These are phyloP conservation scores for Drosophila percnosoma DNA, from an alignment of 2,888 invertebrate genomes.

Conservation along the genomic window DNA sequence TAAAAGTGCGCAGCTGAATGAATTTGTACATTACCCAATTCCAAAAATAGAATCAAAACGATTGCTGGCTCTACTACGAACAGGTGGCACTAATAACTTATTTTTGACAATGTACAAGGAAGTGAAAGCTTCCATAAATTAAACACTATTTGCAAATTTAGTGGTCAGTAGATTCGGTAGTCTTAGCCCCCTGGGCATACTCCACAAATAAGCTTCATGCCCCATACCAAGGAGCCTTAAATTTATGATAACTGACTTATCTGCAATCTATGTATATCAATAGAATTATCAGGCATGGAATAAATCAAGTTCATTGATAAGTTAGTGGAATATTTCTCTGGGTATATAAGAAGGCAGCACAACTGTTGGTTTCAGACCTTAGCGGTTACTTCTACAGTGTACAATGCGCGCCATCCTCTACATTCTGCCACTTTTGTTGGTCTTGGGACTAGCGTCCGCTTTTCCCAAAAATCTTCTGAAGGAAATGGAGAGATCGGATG, in stretches of 20 bases:
- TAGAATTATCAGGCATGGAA: slow-evolving; percentile 33
- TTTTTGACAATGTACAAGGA: background rate
- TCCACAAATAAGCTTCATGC: background rate
- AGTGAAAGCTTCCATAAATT: slow-evolving; percentile 7
- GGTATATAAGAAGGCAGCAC: slow-evolving; percentile 37
- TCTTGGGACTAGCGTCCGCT: slow-evolving; percentile 21
- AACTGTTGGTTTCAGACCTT: slow-evolving; percentile 12
- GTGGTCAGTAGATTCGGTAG: background rate
- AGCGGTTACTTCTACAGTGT: slow-evolving; percentile 16
- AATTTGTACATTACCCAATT: background rate
- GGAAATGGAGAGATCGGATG: slow-evolving; percentile 57
- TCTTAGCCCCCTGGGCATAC: background rate
- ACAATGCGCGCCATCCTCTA: slow-evolving; percentile 38
- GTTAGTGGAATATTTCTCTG: background rate
- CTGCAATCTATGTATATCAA: background rate
- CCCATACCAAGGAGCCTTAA: slow-evolving; percentile 5
- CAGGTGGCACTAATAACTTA: background rate
- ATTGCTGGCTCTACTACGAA: background rate
- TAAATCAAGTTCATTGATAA: slow-evolving; percentile 49
- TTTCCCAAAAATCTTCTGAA: slow-evolving; percentile 26
- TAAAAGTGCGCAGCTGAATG: background rate
- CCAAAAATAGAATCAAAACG: slow-evolving; percentile 2
- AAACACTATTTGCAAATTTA: background rate
- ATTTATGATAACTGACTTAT: slow-evolving; percentile 6
- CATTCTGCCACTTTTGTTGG: slow-evolving; percentile 26